phyloP scores from a whole-genome alignment of 1,140 invertebrate species.

The Anagrus nilaparvatae region DNA sequence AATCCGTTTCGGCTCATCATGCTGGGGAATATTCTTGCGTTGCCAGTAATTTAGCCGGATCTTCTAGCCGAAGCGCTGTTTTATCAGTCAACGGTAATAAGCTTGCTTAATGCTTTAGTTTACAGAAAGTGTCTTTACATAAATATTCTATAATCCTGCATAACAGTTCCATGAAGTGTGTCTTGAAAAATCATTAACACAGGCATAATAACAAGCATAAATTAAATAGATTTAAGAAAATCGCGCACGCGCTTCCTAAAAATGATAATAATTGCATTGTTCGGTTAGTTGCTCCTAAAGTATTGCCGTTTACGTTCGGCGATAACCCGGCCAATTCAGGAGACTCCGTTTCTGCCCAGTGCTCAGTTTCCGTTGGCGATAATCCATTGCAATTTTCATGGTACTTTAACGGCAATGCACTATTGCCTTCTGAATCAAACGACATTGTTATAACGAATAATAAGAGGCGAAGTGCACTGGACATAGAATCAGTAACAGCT shows the following conservation, averaged over 20 bases:
- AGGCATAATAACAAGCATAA: no score
- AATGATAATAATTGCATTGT: conserved; percentile 17
- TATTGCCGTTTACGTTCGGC: conserved; percentile 48
- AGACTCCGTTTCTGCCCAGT: conserved; percentile 51
- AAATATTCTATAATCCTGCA: not conserved
- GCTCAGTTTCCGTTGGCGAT: conserved; percentile 59
- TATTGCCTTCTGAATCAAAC: conserved; percentile 31
- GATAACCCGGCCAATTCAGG: conserved; percentile 50
- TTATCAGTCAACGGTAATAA: conserved; percentile 9
- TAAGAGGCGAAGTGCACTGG: conserved; percentile 48
- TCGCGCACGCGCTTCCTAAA: no score
- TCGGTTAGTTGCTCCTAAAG: conserved; percentile 43
- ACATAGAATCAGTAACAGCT: conserved; percentile 46
- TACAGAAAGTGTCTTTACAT: not conserved
- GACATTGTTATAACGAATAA: conserved; percentile 37
- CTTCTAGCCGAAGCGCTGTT: conserved; percentile 32
- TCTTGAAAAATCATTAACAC: not conserved
- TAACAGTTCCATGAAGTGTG: not conserved
- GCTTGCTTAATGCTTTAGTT: not conserved
- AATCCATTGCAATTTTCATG: conserved; percentile 58
- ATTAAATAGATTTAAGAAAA: conserved; percentile 1
- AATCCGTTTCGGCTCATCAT: conserved; percentile 42
- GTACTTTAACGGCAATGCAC: conserved; percentile 43
- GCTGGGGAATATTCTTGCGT: conserved; percentile 55
- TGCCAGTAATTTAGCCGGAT: conserved; percentile 47